Base-by-base conservation (phyloP, 2,797 vertebrate species). In the Spatula versicolor region DNA sequence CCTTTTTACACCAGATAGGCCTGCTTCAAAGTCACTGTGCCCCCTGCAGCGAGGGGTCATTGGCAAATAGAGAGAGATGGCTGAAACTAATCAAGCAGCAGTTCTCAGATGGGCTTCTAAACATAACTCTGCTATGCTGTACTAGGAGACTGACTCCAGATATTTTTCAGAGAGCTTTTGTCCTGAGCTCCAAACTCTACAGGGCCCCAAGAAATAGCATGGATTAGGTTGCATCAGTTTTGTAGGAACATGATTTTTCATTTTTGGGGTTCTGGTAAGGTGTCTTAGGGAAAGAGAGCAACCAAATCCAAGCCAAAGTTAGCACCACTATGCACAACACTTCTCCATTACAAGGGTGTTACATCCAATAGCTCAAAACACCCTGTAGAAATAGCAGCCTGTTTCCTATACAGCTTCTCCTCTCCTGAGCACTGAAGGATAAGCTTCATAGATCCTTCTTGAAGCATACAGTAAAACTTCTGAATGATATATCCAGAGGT, bases 291-390 rank as follows among this genome's bases (percentile, higher is more conserved):
- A n/a, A n/a, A n/a, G 77, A 74, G 58, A 88, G 33, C 25, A 78
- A 35, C 13, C 16, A 91, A 80, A 67, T 13, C 15, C 12, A 80
- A 68, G 25, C 33, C 48, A 78, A 41, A 45, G 16, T 64, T 48
- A 35, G 41, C 26, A 22, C 13, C 5, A 37, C 46, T 20, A 4
- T 15, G 26, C 3, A 20, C 31, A 75, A 16, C 25, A 41, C 18
- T 50, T 62, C 17, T 78, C 25, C 0, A 0, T 45, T 69, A 56
- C 63, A 7, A 8, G 14, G 8, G 68, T 31, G 7, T 43, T n/a
- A 23, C 21, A 39, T 23, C 31, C 0, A 0, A 3, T 81, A 81
- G 46, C 21, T 86, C 41, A n/a, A 12, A 75, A 45, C 3, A 22
- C 2, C 19, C 33, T 6, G 5, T 11, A 59, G 41, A 31, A 45